Evolutionary conservation across 2,113 vertebrate species (phyloP), one percentile per base, ranked within the genome.

Genomic region (Erythrolamprus reginae): DNA sequence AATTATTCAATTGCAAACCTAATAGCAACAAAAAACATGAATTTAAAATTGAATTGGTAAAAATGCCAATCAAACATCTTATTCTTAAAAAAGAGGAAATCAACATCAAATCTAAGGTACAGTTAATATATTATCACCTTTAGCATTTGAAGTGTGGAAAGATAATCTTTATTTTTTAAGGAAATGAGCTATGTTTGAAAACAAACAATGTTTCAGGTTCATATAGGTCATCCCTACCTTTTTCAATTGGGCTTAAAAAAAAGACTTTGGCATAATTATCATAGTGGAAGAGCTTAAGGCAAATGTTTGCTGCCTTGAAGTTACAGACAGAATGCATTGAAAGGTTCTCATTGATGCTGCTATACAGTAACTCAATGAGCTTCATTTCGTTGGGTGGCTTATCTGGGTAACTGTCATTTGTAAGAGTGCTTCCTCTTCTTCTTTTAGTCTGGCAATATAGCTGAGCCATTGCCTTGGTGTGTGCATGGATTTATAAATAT

Each of bases 381-480:
- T 87, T 87, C 42, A 85, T 28, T n/a, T 5, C 0, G 48, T 0
- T 84, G 88, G 0, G 0, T 0, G 0, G 24, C 48, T n/a, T 55
- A 50, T 38, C 4, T 55, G 28, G 87, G 15, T 42, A 82, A 92
- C 53, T 24, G 56, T 52, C 77, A 86, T 3, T 4, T 13, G 9
- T n/a, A 45, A 17, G 3, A 3, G 2, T 70, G 21, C 1, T 88
- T 17, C 28, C 1, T 0, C 17, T 2, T 83, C 6, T 1, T 1
- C 0, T 77, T 65, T 87, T 42, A 19, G 50, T 5, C 42, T 89
- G 0, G 0, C 88, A 65, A 92, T 58, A 0, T 3, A 65, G 84
- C 70, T 1, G 2, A 47, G 53, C 82, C 88, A 56, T 24, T 10
- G 86, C 84, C 42, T 86, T 24, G 8, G 3, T 2, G 0, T 23